Percentiles rank a stretch among this genome's conserved stretches.
These are phyloP conservation scores for Oreohelix idahoensis DNA, from an alignment of 1,140 invertebrate species.

Conservation along the genomic window DNA sequence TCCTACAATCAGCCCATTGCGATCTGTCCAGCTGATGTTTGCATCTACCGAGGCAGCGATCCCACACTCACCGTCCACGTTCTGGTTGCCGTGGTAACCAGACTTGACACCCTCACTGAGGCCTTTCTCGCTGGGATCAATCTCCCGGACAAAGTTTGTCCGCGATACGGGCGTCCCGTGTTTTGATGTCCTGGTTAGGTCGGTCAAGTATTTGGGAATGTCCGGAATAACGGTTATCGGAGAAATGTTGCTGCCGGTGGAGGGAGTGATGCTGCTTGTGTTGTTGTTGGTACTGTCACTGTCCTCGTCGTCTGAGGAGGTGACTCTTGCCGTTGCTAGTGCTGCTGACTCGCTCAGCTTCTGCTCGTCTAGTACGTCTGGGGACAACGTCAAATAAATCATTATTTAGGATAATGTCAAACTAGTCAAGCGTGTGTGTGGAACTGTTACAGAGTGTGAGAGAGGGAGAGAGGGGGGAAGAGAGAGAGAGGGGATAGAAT, in stretches of 20 bases:
- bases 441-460: no score
- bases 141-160: not conserved
- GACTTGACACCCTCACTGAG: not conserved
- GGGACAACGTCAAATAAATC: not conserved
- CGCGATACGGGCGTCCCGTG: not conserved
- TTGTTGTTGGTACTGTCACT: not conserved
- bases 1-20: not conserved
- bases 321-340: slow-evolving; percentile 24
- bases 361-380: slow-evolving; percentile 34
- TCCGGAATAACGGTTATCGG: not conserved
- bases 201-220: not conserved
- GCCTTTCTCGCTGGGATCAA: not conserved
- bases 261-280: not conserved
- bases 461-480: no score
- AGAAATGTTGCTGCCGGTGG: not conserved
- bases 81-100: slow-evolving; percentile 29
- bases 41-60: not conserved
- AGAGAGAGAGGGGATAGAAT: no score
- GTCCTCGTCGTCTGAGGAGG: slow-evolving; percentile 31
- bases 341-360: slow-evolving; percentile 35
- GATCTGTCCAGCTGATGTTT: not conserved
- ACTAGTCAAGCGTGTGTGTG: no score
- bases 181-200: not conserved
- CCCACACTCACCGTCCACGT: not conserved
- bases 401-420: no score